Evolutionary conservation across 2,888 invertebrate species (phyloP).

Genomic region (Chrysodeixis includens): DNA sequence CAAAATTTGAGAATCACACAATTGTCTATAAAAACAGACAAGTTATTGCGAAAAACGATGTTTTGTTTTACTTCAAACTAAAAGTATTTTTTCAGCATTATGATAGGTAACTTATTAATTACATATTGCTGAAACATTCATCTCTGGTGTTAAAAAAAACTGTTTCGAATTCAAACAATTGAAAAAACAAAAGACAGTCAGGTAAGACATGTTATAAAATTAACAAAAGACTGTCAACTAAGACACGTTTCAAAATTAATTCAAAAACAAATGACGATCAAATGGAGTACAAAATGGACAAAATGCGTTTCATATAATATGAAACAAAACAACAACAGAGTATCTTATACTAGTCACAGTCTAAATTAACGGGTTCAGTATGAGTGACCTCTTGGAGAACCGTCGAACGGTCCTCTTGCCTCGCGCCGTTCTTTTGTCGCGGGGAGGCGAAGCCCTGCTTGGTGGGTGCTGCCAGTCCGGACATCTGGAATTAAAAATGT

Average conservation of each 20-base stretch:
- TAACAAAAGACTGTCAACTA: too few species aligned
- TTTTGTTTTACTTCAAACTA: too few species aligned
- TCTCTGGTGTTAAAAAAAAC: too few species aligned
- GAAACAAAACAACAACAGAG: not conserved
- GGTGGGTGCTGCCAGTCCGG: conserved; percentile 81
- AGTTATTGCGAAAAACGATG: too few species aligned
- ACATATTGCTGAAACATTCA: too few species aligned
- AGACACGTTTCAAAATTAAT: too few species aligned
- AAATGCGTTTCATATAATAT: too few species aligned
- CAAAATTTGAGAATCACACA: not conserved
- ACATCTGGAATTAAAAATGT: conserved; percentile 73
- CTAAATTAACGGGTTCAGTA: conserved; percentile 28
- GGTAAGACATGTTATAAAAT: not conserved
- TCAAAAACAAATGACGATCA: too few species aligned
- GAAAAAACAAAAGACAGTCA: not conserved
- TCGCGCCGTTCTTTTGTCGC: conserved; percentile 72
- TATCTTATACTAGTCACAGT: not conserved
- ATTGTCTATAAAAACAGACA: not conserved
- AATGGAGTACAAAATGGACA: not conserved
- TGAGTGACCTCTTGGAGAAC: conserved; percentile 40
- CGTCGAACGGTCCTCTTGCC: conserved; percentile 53
- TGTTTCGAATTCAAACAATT: not conserved
- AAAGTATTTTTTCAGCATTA: too few species aligned
- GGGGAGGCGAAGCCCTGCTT: conserved; percentile 70
- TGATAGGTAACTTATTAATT: too few species aligned